phyloP scores from a whole-genome alignment of 1,140 invertebrate species.

The Leptestheria dahalacensis region DNA sequence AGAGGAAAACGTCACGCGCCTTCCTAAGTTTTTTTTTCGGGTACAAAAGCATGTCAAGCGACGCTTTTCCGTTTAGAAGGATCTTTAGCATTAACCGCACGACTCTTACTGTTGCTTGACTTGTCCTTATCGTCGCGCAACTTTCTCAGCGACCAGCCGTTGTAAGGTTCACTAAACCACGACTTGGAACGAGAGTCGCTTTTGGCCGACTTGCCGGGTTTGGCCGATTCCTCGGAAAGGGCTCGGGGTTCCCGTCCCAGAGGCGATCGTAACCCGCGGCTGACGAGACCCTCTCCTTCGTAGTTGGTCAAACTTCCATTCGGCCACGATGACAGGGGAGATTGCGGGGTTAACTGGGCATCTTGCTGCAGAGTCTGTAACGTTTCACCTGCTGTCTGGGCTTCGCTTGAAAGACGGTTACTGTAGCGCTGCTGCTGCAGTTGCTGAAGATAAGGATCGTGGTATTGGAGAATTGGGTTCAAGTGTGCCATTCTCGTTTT shows the following conservation, averaged over 20 bases:
- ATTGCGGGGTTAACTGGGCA: neutral
- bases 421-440: neutral
- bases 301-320: conserved; percentile 9
- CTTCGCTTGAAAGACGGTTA: neutral
- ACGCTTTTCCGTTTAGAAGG: neutral
- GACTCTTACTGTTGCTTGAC: neutral
- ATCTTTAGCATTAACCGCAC: neutral
- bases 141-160: neutral
- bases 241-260: too few species aligned
- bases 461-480: neutral
- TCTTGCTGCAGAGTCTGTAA: neutral
- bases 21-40: too few species aligned
- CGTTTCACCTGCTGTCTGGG: neutral
- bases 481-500: neutral
- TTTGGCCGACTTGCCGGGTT: neutral
- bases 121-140: neutral
- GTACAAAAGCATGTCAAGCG: neutral
- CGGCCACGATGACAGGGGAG: conserved; percentile 2
- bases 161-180: neutral
- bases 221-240: neutral
- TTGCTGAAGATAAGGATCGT: neutral
- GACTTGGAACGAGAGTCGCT: neutral
- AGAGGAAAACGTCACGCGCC: too few species aligned
- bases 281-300: conserved; percentile 1
- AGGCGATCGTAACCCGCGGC: neutral